Evolutionary conservation across 53 echinoderm and acorn worm genomes (phyloP).

Genomic region (Glandiceps talaboti): DNA sequence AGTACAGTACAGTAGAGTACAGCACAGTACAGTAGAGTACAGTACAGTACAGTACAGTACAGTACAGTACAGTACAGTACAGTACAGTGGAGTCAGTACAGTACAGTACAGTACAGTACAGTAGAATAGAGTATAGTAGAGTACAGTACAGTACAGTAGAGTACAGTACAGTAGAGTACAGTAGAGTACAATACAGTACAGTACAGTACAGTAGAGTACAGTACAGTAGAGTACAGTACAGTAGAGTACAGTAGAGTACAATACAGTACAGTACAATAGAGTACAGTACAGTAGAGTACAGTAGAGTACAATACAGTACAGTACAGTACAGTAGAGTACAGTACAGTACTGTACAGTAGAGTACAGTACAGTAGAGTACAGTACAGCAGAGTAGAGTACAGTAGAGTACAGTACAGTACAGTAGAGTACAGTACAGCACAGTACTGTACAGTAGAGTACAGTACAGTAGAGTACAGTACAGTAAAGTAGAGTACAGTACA

Average conservation of each 20-base stretch:
- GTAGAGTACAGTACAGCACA: not conserved
- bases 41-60: slow-evolving; percentile 2
- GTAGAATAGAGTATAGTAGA: slow-evolving; percentile 1
- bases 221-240: too few relatives aligned
- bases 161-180: slow-evolving; percentile 1
- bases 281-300: too few relatives aligned
- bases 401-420: not conserved
- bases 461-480: not conserved
- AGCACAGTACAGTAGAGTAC: not conserved
- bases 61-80: not conserved
- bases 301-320: too few relatives aligned
- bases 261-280: too few relatives aligned
- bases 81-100: too few relatives aligned
- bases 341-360: slow-evolving; percentile 4
- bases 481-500: too few relatives aligned
- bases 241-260: too few relatives aligned
- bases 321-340: too few relatives aligned
- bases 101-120: too few relatives aligned
- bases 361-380: slow-evolving; percentile 2
- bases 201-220: too few relatives aligned
- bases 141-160: not conserved
- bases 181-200: too few relatives aligned
- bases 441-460: slow-evolving; percentile 8
- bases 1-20: slow-evolving; percentile 3
- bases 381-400: not conserved